Base-by-base conservation (phyloP, 2,888 invertebrate genomes). In the Ctenicera cuprea region DNA sequence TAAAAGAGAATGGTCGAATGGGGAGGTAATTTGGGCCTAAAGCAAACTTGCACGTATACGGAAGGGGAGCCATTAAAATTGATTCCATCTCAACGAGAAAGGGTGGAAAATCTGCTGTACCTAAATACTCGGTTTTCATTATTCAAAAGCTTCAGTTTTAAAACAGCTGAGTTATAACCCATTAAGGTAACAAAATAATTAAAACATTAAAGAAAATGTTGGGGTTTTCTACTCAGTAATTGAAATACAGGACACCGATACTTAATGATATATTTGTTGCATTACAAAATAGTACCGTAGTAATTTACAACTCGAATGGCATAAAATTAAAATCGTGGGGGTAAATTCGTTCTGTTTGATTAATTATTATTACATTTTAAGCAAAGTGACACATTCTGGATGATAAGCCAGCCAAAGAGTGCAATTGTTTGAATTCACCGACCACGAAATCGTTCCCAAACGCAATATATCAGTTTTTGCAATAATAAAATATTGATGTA, bases 401-500 rank as follows among this genome's bases (percentile, higher is more conserved):
- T n/a, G n/a, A 38, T 12, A 38, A 1, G n/a, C 2, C 38, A 14
- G 3, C 43, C n/a, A 45, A 14, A 16, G n/a, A n/a, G 14, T 7
- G 1, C 11, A 11, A n/a, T 45, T 45, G 0, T 14, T 5, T 7
- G 16, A 12, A 14, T n/a, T 45, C 43, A 45, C 43, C 50, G 22
- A 54, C 66, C 18, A 33, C 22, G 20, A 67, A 67, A 54, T 67
- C 43, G 59, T 70, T 63, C 52, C 26, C 43, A 41, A 50, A 41
- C n/a, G 50, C 14, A 50, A 63, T 70, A 63, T 63, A 63, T 70
- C 66, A 33, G 48, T 64, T 71, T 59, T 43, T 64, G 37, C 57
- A 64, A 65, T 64, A 65, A 65, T 65, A 71, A 71, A 65, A 71
- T 59, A 65, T 71, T 65, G 64, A 71, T 57, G 71, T 45, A 18